A percentile compares a stretch with the other conserved stretches of the same genome.
phyloP scores from a whole-genome alignment of 92 coral and sea anemone genomes.

The Palythoa heliodiscus region DNA sequence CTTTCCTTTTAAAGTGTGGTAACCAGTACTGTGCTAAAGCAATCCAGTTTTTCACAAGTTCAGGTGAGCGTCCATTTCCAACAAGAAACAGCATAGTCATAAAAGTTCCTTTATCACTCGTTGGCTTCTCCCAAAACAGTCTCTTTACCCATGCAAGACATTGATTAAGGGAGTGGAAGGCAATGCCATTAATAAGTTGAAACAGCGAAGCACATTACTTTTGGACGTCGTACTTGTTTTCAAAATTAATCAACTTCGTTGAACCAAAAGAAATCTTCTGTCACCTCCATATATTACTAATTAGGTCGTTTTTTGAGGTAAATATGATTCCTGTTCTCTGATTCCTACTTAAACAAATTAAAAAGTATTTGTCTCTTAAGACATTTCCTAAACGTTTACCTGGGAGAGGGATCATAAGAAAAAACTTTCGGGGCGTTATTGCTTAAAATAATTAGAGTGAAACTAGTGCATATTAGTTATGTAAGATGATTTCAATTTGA shows the following conservation, averaged over 20 bases:
- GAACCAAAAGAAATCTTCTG: constrained; percentile 10
- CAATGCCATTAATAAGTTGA: constrained; percentile 49
- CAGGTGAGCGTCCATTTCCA: constrained; percentile 58
- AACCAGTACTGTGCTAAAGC: constrained; percentile 23
- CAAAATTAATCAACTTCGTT: background rate
- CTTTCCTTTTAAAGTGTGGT: constrained; percentile 9
- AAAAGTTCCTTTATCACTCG: constrained; percentile 46
- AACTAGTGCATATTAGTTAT: background rate
- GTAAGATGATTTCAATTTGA: background rate
- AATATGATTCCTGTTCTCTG: background rate
- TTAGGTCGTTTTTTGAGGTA: background rate
- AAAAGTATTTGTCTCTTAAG: background rate
- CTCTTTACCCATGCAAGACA: constrained; percentile 54
- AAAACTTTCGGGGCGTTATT: background rate
- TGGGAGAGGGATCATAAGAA: constrained; percentile 13
- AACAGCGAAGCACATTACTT: too few species aligned
- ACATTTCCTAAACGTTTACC: background rate
- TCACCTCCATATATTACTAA: background rate
- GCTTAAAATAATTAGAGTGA: background rate
- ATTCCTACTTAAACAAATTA: background rate
- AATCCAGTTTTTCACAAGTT: constrained; percentile 25
- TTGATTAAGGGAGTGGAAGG: constrained; percentile 30
- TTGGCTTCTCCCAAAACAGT: constrained; percentile 52
- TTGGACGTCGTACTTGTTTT: too few species aligned
- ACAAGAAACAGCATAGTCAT: constrained; percentile 42